Conservation (phyloP, 2,888 invertebrate species). For the Aspidiotus rigidus region DNA sequence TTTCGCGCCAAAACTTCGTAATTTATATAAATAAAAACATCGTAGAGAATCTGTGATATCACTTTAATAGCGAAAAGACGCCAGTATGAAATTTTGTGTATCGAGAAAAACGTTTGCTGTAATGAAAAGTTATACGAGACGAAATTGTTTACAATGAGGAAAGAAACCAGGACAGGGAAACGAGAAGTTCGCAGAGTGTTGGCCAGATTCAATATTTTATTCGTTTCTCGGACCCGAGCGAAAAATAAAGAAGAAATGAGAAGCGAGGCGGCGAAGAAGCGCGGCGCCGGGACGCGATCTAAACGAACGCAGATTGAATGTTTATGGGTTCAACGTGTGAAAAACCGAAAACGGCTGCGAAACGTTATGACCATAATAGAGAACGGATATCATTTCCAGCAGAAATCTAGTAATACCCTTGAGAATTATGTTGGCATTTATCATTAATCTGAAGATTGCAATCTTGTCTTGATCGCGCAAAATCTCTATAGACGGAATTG, state of each 20-base stretch:
- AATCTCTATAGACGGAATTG: slow-evolving; percentile 22
- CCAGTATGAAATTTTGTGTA: no score
- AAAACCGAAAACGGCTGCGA: slow-evolving; percentile 15
- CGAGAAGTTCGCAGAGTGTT: not conserved
- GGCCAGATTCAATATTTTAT: slow-evolving; percentile 5
- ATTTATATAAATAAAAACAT: no score
- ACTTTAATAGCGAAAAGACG: not conserved
- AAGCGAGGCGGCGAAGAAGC: slow-evolving; percentile 15
- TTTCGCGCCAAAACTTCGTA: no score
- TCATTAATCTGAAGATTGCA: slow-evolving; percentile 30
- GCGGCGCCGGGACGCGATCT: slow-evolving; percentile 19
- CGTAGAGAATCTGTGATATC: not conserved
- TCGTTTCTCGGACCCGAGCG: slow-evolving; percentile 2
- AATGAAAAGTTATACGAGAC: not conserved
- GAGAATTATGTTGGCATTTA: slow-evolving; percentile 26
- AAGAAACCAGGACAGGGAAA: no score
- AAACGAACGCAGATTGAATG: slow-evolving; percentile 30
- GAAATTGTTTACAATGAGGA: no score
- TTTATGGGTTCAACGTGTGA: slow-evolving; percentile 27
- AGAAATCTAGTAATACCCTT: slow-evolving; percentile 28
- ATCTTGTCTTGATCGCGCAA: slow-evolving; percentile 24
- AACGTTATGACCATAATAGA: slow-evolving; percentile 30
- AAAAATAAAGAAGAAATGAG: slow-evolving; percentile 11
- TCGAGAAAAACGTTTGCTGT: not conserved
- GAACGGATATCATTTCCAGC: slow-evolving; percentile 16